phyloP scores from a whole-genome alignment of 2,113 vertebrate genomes.

The Tringa solitaria region DNA sequence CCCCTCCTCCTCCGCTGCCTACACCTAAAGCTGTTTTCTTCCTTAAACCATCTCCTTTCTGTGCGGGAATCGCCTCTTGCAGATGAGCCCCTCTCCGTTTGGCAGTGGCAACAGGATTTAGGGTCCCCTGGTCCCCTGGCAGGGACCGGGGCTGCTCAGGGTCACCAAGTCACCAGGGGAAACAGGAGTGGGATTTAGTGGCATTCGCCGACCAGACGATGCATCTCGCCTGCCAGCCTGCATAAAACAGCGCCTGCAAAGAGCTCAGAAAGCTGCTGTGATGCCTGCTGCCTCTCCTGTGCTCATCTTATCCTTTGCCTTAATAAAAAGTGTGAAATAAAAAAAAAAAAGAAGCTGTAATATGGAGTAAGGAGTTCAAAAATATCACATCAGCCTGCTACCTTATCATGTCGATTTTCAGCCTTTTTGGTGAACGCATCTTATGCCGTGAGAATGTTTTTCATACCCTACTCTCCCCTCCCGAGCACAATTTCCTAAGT shows the following conservation, averaged over 20 bases:
- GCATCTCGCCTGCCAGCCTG: neutral
- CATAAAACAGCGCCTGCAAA: rapidly evolving
- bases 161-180: neutral
- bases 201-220: rapidly evolving
- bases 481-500: rapidly evolving
- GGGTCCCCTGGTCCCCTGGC: neutral
- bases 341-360: too few relatives aligned
- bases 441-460: rapidly evolving
- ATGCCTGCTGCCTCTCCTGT: neutral
- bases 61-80: neutral
- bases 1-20: neutral
- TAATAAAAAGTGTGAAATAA: neutral
- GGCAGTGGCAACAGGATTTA: neutral
- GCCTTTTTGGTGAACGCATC: rapidly evolving
- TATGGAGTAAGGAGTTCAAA: rapidly evolving
- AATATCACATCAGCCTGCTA: rapidly evolving
- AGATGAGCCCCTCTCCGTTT: neutral
- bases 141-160: rapidly evolving
- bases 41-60: neutral
- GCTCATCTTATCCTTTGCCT: neutral
- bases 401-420: rapidly evolving
- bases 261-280: neutral
- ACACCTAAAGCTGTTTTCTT: neutral
- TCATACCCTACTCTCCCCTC: rapidly evolving
- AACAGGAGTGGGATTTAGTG: rapidly evolving